Evolutionary conservation across 2,888 invertebrate genomes (phyloP), one percentile per base, ranked within the genome.

Genomic region (Apamea anceps): DNA sequence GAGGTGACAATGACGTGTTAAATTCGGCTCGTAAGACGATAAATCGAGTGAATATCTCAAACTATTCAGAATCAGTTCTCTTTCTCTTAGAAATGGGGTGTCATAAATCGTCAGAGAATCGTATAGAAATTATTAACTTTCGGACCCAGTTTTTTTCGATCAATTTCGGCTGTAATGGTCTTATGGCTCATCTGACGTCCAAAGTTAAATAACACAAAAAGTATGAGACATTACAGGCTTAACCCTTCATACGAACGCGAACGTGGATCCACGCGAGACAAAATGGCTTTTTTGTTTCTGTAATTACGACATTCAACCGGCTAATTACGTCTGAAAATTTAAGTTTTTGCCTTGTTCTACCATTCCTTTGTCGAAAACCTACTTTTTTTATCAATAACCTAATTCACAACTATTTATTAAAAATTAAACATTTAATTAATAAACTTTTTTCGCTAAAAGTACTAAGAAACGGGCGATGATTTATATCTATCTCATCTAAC

Each of bases 11-110:
- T 89, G 85, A 87, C 77, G 82, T 86, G 88, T 90, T 88, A 92
- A 91, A 91, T 89, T 90, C 89, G 84, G 88, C 89, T 91, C 89
- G 85, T 88, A 82, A 90, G 91, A 90, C 91, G 92, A 93, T 94
- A 94, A 94, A 94, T 94, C 89, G 91, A 77, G 77, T 83, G 89
- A 90, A 94, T 94, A 94, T 94, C 92, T 93, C 93, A 91, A 93
- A 94, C 94, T 93, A 94, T 94, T 94, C 92, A 93, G 94, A 94
- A 93, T 94, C 94, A 93, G 92, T 93, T 91, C 91, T 91, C 89
- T 87, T 85, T 90, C 85, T 84, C 87, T 86, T 89, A 90, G 89
- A 91, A 87, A 93, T 90, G 89, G 89, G 81, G 80, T 68, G 87
- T 89, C 79, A 93, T 93, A 92, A 92, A 90, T 92, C 90, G 90